These are phyloP conservation scores for Zele albiditarsus DNA, from an alignment of 2,888 invertebrate species.

Conservation along the genomic window DNA sequence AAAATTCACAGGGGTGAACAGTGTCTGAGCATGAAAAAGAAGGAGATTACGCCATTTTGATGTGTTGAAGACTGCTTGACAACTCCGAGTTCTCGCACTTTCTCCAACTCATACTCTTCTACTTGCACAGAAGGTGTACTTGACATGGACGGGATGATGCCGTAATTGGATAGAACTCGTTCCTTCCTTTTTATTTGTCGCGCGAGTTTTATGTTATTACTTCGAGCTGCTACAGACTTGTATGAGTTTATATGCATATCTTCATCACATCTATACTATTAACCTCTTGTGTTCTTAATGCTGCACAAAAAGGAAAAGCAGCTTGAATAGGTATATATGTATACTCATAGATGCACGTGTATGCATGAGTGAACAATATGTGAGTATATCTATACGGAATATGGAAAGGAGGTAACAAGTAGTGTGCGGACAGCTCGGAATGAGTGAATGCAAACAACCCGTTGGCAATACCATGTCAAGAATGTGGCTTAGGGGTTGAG, in stretches of 20 bases:
- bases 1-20: background rate
- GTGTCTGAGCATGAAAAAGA: background rate
- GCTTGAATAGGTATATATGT: background rate
- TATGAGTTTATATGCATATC: background rate
- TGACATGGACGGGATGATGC: conserved; percentile 44
- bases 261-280: background rate
- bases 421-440: conserved; percentile 12
- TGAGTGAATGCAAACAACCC: conserved; percentile 15
- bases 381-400: background rate
- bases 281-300: background rate
- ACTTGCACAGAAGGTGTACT: conserved; percentile 8
- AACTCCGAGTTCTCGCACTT: conserved; percentile 1
- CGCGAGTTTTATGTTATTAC: conserved; percentile 46
- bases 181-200: conserved; percentile 39
- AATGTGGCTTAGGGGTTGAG: conserved; percentile 14
- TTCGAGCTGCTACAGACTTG: conserved; percentile 22
- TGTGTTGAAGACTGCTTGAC: conserved; percentile 4
- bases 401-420: background rate
- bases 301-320: background rate
- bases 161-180: conserved; percentile 54
- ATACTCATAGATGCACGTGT: background rate
- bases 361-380: conserved; percentile 21
- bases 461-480: background rate
- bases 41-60: background rate
- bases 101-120: background rate